Percentiles rank a stretch among this genome's conserved stretches.
Evolutionary conservation across 2,888 invertebrate species (phyloP).

Genomic region (Unio pictorum): DNA sequence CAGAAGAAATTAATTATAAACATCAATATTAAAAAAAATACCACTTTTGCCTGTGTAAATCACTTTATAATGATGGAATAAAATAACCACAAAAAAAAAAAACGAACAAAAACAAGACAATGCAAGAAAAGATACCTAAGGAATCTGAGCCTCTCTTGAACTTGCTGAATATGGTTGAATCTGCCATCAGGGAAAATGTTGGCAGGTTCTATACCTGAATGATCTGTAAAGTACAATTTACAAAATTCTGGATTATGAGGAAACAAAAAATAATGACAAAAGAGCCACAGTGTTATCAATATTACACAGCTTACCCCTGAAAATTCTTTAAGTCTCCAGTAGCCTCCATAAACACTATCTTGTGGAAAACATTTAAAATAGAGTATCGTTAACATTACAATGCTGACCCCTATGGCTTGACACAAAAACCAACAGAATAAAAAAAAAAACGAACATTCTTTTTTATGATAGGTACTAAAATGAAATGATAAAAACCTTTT

Average conservation of each 20-base stretch:
- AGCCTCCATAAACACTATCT: no score
- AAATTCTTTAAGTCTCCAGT: background rate
- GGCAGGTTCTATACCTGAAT: slow-evolving; percentile 83
- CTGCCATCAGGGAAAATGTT: slow-evolving; percentile 80
- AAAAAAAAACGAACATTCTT: no score
- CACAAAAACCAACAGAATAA: no score
- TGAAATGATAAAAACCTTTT: no score
- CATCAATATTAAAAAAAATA: no score
- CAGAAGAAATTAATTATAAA: no score
- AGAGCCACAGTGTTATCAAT: background rate
- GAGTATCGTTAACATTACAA: no score
- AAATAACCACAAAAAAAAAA: background rate
- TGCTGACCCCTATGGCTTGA: no score
- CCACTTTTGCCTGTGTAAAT: no score
- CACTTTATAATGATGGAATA: background rate
- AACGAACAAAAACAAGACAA: slow-evolving; percentile 1
- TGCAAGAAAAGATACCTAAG: slow-evolving; percentile 72
- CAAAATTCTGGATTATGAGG: background rate
- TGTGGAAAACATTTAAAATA: no score
- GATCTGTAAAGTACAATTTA: slow-evolving; percentile 74
- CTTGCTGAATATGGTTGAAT: slow-evolving; percentile 92
- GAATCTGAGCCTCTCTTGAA: slow-evolving; percentile 94
- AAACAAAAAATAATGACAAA: no score
- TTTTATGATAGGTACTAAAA: no score
- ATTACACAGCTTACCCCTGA: background rate